Percentiles rank a stretch among this genome's conserved stretches.
Conservation (phyloP, 2,888 invertebrate genomes). For the Lysandra coridon region DNA sequence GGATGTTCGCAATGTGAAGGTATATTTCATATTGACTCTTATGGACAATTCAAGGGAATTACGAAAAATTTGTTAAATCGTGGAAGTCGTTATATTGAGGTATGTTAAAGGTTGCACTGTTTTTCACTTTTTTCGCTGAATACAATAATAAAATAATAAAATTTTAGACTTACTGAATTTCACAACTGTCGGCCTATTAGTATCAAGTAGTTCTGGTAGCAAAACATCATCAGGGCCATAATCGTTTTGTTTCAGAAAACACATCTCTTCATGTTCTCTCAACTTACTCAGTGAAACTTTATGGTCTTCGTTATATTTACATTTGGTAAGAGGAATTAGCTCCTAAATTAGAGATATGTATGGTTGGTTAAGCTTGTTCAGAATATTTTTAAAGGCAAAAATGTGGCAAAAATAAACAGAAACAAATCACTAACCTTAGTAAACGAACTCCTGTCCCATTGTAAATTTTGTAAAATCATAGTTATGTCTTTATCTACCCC, state of each 20-base stretch:
- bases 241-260: conserved; percentile 53
- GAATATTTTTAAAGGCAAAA: background rate
- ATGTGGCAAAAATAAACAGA: background rate
- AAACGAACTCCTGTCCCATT: conserved; percentile 63
- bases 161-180: conserved; percentile 55
- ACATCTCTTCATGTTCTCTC: conserved; percentile 55
- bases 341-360: background rate
- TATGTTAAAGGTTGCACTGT: no score
- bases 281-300: conserved; percentile 49
- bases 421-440: conserved; percentile 49
- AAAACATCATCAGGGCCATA: conserved; percentile 53
- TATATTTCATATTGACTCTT: no score
- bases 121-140: background rate
- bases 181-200: conserved; percentile 51
- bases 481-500: conserved; percentile 61
- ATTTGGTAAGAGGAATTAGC: conserved; percentile 38
- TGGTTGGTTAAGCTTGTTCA: background rate
- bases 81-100: no score
- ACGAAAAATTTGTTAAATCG: no score
- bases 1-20: no score
- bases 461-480: conserved; percentile 63
- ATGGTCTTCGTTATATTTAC: conserved; percentile 57
- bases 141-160: no score
- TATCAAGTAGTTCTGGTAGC: conserved; percentile 58
- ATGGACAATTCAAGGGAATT: no score